Evolutionary conservation across 1,140 invertebrate genomes (phyloP).

Genomic region (Bombus waltoni): DNA sequence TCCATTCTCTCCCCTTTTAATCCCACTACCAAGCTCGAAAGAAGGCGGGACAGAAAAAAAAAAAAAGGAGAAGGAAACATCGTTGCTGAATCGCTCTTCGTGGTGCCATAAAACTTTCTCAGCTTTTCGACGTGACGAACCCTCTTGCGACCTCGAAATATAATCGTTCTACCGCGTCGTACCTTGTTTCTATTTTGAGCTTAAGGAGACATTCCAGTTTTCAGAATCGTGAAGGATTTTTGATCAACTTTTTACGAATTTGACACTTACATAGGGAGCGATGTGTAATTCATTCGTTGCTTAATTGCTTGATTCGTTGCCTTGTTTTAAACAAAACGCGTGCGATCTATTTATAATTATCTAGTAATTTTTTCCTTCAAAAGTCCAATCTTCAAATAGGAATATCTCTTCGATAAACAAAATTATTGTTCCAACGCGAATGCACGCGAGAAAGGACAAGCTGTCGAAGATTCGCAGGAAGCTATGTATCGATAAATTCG

Average conservation of each 20-base stretch:
- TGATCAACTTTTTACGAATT: no score
- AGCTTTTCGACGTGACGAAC: conserved; percentile 1
- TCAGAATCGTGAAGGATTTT: no score
- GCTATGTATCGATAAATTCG: not conserved
- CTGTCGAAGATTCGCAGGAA: not conserved
- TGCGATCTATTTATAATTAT: no score
- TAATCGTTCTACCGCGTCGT: not conserved
- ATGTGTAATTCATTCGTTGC: no score
- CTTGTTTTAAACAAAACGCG: no score
- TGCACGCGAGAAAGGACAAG: no score
- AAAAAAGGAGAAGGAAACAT: not conserved
- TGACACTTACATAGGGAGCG: no score
- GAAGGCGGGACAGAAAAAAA: not conserved
- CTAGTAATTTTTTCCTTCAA: no score
- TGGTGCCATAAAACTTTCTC: conserved; percentile 27
- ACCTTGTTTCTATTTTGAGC: no score
- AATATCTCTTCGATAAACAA: not conserved
- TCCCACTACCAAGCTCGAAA: not conserved
- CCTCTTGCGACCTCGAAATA: not conserved
- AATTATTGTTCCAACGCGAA: not conserved
- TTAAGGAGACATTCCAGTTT: no score
- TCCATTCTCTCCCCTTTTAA: not conserved
- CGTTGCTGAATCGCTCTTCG: conserved; percentile 12
- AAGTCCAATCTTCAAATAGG: no score
- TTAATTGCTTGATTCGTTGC: no score